Evolutionary conservation across 2,888 invertebrate genomes (phyloP).

Genomic region (Phanerotoma sp.): DNA sequence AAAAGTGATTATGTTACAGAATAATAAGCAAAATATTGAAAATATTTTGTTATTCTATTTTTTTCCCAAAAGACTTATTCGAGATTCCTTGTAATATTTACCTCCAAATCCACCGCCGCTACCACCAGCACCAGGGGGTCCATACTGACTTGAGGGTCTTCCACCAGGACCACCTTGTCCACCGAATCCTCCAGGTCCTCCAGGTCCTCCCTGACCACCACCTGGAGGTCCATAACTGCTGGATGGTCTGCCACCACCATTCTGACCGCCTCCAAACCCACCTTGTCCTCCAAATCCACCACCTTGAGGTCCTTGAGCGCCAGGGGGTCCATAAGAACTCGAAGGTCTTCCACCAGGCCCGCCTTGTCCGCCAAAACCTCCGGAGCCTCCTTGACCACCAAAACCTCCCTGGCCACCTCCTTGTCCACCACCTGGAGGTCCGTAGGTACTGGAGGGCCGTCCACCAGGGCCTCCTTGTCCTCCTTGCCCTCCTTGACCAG

Average conservation of each 20-base stretch:
- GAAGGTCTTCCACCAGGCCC: slow-evolving; percentile 36
- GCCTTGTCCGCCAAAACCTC: slow-evolving; percentile 29
- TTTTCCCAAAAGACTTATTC: no score
- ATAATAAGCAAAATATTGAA: no score
- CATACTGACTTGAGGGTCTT: slow-evolving; percentile 51
- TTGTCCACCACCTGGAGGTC: slow-evolving; percentile 35
- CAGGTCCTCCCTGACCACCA: slow-evolving; percentile 36
- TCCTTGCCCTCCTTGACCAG: slow-evolving; percentile 33
- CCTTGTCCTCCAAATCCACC: slow-evolving; percentile 38
- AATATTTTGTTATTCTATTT: no score
- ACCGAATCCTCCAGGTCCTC: slow-evolving; percentile 32
- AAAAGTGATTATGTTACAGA: no score
- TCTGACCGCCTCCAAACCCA: slow-evolving; percentile 27
- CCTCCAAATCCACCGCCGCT: slow-evolving; percentile 32
- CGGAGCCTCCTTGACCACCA: slow-evolving; percentile 31
- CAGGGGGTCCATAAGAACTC: slow-evolving; percentile 44
- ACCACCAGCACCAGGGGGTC: slow-evolving; percentile 52
- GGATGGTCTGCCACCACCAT: slow-evolving; percentile 36
- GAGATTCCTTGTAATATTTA: no score
- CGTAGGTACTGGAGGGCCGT: slow-evolving; percentile 33
- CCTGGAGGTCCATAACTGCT: slow-evolving; percentile 37
- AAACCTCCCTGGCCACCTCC: slow-evolving; percentile 33
- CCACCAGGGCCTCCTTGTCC: slow-evolving; percentile 27
- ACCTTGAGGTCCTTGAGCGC: slow-evolving; percentile 27
- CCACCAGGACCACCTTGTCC: slow-evolving; percentile 37